These are phyloP conservation scores for Ellobium chinense DNA, from an alignment of 2,888 invertebrate species.

Conservation along the genomic window DNA sequence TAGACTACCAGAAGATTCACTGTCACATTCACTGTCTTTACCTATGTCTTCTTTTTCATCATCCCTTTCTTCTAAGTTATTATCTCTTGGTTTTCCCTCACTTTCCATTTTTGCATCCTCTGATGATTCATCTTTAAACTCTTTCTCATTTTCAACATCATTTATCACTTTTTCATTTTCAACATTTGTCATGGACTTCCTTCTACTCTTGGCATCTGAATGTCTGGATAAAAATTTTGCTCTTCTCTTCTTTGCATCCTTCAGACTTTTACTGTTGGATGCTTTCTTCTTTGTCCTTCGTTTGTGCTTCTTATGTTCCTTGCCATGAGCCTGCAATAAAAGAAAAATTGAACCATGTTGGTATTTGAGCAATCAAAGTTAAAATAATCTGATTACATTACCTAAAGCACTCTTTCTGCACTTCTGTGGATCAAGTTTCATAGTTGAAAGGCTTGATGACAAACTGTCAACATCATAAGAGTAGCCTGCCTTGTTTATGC, in stretches of 20 bases:
- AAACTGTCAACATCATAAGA: slow-evolving; percentile 29
- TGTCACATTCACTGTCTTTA: slow-evolving; percentile 1
- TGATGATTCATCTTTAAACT: no score
- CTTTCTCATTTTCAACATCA: slow-evolving; percentile 8
- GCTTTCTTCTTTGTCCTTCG: not conserved
- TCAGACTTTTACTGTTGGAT: slow-evolving; percentile 15
- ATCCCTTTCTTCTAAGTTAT: not conserved
- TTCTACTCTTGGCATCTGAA: not conserved
- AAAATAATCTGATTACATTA: slow-evolving; percentile 15
- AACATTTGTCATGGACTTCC: slow-evolving; percentile 16
- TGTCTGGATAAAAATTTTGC: slow-evolving; percentile 14
- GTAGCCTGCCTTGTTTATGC: not conserved
- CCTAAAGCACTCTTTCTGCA: slow-evolving; percentile 39
- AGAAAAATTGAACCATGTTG: slow-evolving; percentile 13
- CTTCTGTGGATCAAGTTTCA: slow-evolving; percentile 19
- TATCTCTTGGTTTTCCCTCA: not conserved
- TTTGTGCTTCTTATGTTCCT: not conserved
- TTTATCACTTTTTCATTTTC: slow-evolving; percentile 6
- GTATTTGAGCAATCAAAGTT: not conserved
- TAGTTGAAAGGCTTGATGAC: slow-evolving; percentile 20
- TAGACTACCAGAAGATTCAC: slow-evolving; percentile 45
- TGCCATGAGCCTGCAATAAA: slow-evolving; percentile 8
- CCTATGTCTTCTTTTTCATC: not conserved
- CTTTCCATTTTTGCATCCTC: not conserved
- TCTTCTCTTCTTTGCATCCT: slow-evolving; percentile 26